Percentiles rank a stretch among this genome's conserved stretches.
Conservation (phyloP, 2,888 invertebrate genomes). For the Mythimna vitellina region DNA sequence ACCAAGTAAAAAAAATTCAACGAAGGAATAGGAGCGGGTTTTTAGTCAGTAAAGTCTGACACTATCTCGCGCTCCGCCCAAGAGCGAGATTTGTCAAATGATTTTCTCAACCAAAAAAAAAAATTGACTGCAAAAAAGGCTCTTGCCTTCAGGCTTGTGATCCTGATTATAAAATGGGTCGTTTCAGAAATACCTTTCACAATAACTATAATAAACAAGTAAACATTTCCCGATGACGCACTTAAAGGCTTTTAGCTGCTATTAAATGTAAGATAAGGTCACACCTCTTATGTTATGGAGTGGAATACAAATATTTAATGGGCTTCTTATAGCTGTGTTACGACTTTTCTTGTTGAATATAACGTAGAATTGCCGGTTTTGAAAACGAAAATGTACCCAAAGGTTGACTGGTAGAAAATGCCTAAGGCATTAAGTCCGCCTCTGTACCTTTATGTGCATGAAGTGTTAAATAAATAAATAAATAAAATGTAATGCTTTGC, state of each 20-base stretch:
- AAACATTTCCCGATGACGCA: conserved; percentile 42
- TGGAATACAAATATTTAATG: conserved; percentile 46
- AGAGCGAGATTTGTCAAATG: too few species aligned
- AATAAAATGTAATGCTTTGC: background rate
- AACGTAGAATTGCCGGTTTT: background rate
- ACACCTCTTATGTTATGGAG: conserved; percentile 23
- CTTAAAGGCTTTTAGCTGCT: conserved; percentile 31
- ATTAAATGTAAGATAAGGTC: conserved; percentile 48
- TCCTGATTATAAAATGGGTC: conserved; percentile 11
- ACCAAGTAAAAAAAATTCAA: too few species aligned
- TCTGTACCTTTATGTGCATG: too few species aligned
- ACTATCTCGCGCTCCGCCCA: too few species aligned
- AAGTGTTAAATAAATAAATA: too few species aligned
- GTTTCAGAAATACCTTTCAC: background rate
- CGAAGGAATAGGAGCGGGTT: too few species aligned
- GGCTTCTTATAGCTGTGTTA: conserved; percentile 26
- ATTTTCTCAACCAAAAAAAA: too few species aligned
- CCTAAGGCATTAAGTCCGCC: too few species aligned
- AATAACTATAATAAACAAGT: conserved; percentile 19
- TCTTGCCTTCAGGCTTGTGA: too few species aligned
- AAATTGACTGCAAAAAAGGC: too few species aligned
- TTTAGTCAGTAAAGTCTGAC: too few species aligned
- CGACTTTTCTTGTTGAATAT: conserved; percentile 18
- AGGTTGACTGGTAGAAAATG: too few species aligned
- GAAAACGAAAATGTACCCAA: background rate